These are phyloP conservation scores for Perccottus glenii DNA, from an alignment of 2,113 vertebrate species.

Conservation along the genomic window DNA sequence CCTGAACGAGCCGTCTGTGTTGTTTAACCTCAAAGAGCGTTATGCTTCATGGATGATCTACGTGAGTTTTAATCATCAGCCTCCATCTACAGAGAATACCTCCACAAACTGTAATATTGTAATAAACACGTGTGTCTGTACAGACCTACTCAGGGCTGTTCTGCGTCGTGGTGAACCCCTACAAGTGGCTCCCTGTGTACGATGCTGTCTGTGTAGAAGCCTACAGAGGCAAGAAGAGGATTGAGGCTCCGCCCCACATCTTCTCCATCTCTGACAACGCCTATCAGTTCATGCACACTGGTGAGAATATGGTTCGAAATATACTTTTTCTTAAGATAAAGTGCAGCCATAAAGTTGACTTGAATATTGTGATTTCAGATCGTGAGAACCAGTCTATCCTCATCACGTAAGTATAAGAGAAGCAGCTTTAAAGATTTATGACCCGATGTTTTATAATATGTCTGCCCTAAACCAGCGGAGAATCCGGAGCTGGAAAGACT, in stretches of 20 bases:
- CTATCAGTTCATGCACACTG: constrained; percentile 77
- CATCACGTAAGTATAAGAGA: constrained; percentile 80
- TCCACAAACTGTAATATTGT: no score
- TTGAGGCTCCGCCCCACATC: constrained; percentile 75
- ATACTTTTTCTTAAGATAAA: no score
- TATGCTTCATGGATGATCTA: constrained; percentile 91
- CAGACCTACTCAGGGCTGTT: constrained; percentile 89
- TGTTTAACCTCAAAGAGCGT: constrained; percentile 87
- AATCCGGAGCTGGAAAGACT: constrained; percentile 89
- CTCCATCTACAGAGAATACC: not conserved
- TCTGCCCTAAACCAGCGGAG: constrained; percentile 73
- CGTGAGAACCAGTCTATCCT: constrained; percentile 79
- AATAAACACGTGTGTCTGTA: no score
- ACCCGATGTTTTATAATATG: constrained; percentile 27
- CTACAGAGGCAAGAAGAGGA: constrained; percentile 74
- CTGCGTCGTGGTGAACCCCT: constrained; percentile 87
- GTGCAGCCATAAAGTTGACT: not conserved
- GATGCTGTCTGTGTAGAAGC: constrained; percentile 41
- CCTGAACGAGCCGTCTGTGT: constrained; percentile 70
- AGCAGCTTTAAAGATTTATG: not conserved
- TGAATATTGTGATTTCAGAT: constrained; percentile 66
- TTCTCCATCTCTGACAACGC: constrained; percentile 77
- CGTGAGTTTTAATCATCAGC: constrained; percentile 49
- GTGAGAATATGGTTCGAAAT: constrained; percentile 27
- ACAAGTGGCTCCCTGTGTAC: constrained; percentile 90